Conservation (phyloP, 1,140 invertebrate species). For the Neomicropteryx cornuta region DNA sequence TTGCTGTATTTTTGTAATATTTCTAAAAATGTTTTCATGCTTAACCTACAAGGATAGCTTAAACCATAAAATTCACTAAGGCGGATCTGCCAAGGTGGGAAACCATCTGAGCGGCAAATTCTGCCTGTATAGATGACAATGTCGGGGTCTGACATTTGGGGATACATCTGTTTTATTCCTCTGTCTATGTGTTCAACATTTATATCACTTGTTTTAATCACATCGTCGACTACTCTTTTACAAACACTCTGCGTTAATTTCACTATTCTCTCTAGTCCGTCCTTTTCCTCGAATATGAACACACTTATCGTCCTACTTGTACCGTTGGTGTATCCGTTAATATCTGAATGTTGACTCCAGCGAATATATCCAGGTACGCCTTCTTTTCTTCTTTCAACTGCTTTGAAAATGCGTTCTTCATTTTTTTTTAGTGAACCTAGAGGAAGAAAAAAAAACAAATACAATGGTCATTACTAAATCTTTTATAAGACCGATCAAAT, state of each 20-base stretch:
- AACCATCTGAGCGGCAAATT: constrained; percentile 44
- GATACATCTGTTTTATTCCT: constrained; percentile 32
- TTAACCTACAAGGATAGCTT: constrained; percentile 39
- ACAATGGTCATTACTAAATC: too few relatives aligned
- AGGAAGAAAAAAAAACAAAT: constrained; percentile 18
- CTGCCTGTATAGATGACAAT: constrained; percentile 50
- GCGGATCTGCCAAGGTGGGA: constrained; percentile 61
- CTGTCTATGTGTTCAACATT: constrained; percentile 35
- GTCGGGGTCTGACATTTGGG: constrained; percentile 52
- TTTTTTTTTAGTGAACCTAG: constrained; percentile 45
- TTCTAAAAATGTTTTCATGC: constrained; percentile 40
- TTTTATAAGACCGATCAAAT: too few relatives aligned
- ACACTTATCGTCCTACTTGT: too few relatives aligned
- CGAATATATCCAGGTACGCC: constrained; percentile 41
- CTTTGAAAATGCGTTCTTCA: constrained; percentile 40
- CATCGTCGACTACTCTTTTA: too few relatives aligned
- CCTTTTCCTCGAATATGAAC: too few relatives aligned
- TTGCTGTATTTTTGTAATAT: constrained; percentile 46
- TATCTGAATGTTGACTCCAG: constrained; percentile 38
- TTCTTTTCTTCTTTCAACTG: constrained; percentile 38
- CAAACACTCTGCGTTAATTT: too few relatives aligned
- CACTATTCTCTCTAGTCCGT: constrained; percentile 45
- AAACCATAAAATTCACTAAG: constrained; percentile 56
- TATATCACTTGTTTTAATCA: constrained; percentile 23
- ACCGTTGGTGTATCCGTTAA: constrained; percentile 46